Base-by-base conservation (phyloP, 92 coral and sea anemone species). In the Zoanthus gigantus region DNA sequence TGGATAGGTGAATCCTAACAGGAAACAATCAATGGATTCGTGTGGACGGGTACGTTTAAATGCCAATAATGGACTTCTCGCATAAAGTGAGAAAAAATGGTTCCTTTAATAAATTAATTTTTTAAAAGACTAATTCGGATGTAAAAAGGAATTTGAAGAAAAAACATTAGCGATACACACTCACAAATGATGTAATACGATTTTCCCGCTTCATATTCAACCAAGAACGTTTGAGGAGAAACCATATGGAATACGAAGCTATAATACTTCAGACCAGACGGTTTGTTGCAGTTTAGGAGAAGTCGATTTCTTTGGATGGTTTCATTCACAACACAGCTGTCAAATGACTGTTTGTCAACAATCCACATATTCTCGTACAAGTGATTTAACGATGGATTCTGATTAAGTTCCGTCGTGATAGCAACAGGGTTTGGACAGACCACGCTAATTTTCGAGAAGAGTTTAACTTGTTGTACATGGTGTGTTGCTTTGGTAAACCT, bases 111-210 rank as follows among this genome's bases (percentile, higher is more conserved):
- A 2, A 37, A 4, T 37, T 37, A 37, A 37, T 2, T 37, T 37
- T 37, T 37, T 37, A 4, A 37, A 37, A 37, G 42, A 2, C 4
- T 37, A 37, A 37, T 0, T 37, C 42, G 56, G 5, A 50, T 3
- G 0, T 7, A 50, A 50, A 11, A 50, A 50, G 12, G 10, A 50
- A 50, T 50, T 50, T 50, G 5, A 50, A 58, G 66, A n/a, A 11
- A 58, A 13, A 58, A 58, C 66, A 15, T 5, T 12, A 58, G 2
- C 6, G 17, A 12, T 5, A n/a, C 6, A 30, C 1, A 80, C 92
- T 83, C 56, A 94, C 98, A 93, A 5, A 94, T 92, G 52, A 94
- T 88, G 74, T 86, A 94, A 66, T 92, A 94, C 29, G 84, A 86
- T 60, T 93, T 86, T 34, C 95, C 98, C 30, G 90, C 93, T 16